phyloP scores from a whole-genome alignment of 2,888 invertebrate genomes.

The Sesamia inferens region DNA sequence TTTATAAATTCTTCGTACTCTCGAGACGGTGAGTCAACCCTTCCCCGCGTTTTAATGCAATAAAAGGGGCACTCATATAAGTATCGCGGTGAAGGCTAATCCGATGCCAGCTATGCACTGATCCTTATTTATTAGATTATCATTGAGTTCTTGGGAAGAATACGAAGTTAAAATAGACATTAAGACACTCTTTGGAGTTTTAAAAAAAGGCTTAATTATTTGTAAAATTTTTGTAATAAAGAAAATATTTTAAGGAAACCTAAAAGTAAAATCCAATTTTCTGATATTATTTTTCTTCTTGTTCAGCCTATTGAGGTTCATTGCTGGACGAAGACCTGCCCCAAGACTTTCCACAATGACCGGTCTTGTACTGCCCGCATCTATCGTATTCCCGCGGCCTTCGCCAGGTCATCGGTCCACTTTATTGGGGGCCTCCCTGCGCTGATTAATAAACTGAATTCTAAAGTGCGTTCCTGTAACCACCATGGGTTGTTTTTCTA shows the following conservation, averaged over 20 bases:
- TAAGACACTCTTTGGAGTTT: not conserved
- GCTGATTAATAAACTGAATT: not conserved
- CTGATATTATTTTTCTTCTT: not conserved
- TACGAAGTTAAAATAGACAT: constrained; percentile 16
- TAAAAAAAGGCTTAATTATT: not conserved
- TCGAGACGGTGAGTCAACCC: constrained; percentile 82
- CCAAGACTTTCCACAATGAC: no score
- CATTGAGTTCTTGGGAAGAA: constrained; percentile 62
- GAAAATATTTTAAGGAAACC: not conserved
- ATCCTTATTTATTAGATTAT: constrained; percentile 84
- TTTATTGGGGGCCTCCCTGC: no score
- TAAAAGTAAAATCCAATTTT: not conserved
- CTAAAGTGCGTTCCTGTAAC: no score
- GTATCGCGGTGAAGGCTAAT: constrained; percentile 88
- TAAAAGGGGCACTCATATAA: constrained; percentile 89
- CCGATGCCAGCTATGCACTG: constrained; percentile 78
- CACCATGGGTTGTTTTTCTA: no score
- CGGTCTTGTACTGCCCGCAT: no score
- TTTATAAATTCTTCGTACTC: constrained; percentile 87
- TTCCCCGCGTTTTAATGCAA: constrained; percentile 86
- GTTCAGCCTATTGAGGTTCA: no score
- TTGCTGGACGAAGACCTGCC: no score
- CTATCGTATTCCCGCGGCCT: no score
- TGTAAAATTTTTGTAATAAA: not conserved
- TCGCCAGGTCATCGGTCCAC: no score